phyloP scores from a whole-genome alignment of 2,797 vertebrate species.

The Propithecus perrieri region DNA sequence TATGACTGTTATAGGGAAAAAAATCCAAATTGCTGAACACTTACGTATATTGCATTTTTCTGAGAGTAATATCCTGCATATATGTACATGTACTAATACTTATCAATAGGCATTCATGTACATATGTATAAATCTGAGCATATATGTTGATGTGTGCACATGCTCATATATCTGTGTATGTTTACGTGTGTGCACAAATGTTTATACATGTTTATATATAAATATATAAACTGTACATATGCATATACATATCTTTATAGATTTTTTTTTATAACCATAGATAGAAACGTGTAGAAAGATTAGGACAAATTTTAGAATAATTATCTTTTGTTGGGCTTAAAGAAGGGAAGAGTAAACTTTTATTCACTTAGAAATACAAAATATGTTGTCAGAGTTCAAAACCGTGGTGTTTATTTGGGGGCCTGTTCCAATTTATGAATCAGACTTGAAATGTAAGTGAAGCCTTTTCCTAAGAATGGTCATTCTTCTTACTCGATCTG shows the following conservation, averaged over 20 bases:
- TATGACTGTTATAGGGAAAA: too few relatives aligned
- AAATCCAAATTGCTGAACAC: neutral
- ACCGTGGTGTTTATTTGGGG: neutral
- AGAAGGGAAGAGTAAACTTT: neutral
- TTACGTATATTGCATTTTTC: too few relatives aligned
- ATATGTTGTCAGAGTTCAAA: neutral
- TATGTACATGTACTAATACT: neutral
- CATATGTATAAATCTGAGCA: fast-evolving
- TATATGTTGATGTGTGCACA: neutral
- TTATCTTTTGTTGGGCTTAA: neutral
- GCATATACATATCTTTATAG: neutral
- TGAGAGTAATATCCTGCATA: neutral
- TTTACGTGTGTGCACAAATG: too few relatives aligned
- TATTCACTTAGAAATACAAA: neutral
- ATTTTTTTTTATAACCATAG: neutral
- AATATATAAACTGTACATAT: neutral
- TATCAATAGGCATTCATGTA: fast-evolving
- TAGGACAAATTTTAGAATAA: neutral
- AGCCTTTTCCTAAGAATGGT: neutral
- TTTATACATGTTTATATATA: neutral
- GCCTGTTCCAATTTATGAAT: neutral
- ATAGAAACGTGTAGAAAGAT: neutral
- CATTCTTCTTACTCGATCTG: too few relatives aligned
- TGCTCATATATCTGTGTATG: fast-evolving
- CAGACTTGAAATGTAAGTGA: fast-evolving